phyloP scores from a whole-genome alignment of 2,113 vertebrate species.

The Nyctereutes procyonoides region DNA sequence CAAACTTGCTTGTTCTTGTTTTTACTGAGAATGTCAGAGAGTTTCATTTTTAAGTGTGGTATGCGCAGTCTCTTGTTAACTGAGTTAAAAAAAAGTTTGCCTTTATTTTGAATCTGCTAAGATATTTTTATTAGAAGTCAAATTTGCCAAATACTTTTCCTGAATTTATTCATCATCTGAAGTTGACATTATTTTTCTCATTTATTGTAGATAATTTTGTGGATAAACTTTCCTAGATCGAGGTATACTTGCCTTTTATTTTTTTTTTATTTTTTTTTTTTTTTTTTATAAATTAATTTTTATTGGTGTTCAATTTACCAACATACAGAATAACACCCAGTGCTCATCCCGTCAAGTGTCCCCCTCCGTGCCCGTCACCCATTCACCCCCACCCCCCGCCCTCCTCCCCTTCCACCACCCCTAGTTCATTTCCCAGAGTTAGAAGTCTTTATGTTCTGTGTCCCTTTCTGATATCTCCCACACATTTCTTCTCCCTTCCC shows the following conservation, averaged over 20 bases:
- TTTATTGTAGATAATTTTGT: neutral
- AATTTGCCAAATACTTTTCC: neutral
- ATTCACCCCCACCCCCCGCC: too few species aligned
- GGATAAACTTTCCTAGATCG: neutral
- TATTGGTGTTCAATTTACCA: too few species aligned
- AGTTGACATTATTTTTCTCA: neutral
- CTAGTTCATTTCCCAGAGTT: too few species aligned
- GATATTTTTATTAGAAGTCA: neutral
- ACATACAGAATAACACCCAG: too few species aligned
- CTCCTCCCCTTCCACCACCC: too few species aligned
- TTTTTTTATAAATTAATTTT: too few species aligned
- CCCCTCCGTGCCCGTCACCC: too few species aligned
- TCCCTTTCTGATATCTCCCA: too few species aligned
- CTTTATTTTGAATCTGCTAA: neutral
- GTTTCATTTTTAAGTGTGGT: neutral
- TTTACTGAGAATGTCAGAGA: neutral
- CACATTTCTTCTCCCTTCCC: too few species aligned
- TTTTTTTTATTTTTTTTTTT: too few species aligned
- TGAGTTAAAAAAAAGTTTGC: neutral
- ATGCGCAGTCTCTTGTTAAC: neutral
- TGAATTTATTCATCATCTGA: neutral
- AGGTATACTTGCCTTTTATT: neutral
- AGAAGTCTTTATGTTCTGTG: too few species aligned
- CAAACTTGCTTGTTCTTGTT: neutral
- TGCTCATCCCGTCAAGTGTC: too few species aligned